These are phyloP conservation scores for Caranx melampygus DNA, from an alignment of 2,113 vertebrate genomes.

Conservation along the genomic window DNA sequence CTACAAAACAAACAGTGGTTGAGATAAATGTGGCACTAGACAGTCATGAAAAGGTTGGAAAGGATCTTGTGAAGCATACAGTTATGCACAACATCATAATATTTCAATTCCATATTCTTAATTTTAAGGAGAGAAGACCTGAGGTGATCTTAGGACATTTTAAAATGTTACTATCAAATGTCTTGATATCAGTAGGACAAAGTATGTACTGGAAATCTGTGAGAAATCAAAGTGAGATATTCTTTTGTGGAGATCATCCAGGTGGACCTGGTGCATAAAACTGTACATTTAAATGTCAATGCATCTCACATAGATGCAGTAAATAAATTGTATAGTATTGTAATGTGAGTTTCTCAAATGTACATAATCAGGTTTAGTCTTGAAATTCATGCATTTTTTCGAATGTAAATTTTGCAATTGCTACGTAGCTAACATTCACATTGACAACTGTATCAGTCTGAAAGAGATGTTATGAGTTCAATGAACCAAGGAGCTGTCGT, in stretches of 20 bases:
- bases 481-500: no score
- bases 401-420: no score
- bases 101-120: slow-evolving; percentile 12
- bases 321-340: neutral
- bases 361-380: neutral
- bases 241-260: neutral
- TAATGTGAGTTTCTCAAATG: slow-evolving; percentile 15
- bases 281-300: neutral
- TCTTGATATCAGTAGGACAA: slow-evolving; percentile 10
- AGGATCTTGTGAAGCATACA: slow-evolving; percentile 17
- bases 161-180: slow-evolving; percentile 16
- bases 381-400: neutral
- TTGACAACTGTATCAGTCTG: no score
- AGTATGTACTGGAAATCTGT: slow-evolving; percentile 23
- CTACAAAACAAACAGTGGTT: slow-evolving; percentile 46
- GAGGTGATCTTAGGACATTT: slow-evolving; percentile 28
- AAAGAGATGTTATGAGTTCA: no score
- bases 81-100: neutral
- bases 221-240: slow-evolving; percentile 13
- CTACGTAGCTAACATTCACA: no score
- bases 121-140: neutral
- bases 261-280: neutral
- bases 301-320: neutral
- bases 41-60: slow-evolving; percentile 38
- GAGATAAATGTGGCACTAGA: slow-evolving; percentile 38